Conservation (phyloP, 2,113 vertebrate species). For the Mormyrus lacerda region DNA sequence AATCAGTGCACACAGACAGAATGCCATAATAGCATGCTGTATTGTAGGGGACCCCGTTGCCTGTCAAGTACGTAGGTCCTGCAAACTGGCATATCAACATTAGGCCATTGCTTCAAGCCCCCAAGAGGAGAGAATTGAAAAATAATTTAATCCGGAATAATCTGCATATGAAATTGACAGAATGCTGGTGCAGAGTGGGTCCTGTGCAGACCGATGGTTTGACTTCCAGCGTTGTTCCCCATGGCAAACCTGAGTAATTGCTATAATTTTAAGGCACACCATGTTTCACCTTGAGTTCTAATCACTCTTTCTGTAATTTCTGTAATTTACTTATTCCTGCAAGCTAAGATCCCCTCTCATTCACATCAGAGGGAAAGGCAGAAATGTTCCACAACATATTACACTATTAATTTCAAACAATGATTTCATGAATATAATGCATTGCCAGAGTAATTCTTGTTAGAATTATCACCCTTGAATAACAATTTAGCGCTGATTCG, state of each 20-base stretch:
- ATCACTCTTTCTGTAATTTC: constrained; percentile 9
- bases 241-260: background rate
- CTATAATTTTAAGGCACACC: background rate
- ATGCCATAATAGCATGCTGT: constrained; percentile 66
- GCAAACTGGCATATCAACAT: constrained; percentile 36
- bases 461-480: background rate
- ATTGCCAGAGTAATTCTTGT: background rate
- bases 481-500: background rate
- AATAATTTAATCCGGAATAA: constrained; percentile 49
- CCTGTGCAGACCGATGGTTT: background rate
- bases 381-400: constrained; percentile 9
- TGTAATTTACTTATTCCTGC: constrained; percentile 9
- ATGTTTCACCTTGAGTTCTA: constrained; percentile 10
- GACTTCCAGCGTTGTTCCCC: background rate
- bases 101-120: constrained; percentile 31
- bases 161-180: constrained; percentile 46
- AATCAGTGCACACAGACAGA: constrained; percentile 79
- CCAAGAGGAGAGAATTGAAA: constrained; percentile 32
- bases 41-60: constrained; percentile 56
- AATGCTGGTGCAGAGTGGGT: constrained; percentile 15
- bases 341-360: background rate
- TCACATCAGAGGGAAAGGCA: background rate
- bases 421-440: background rate
- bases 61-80: constrained; percentile 58
- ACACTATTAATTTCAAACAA: background rate